Percentiles rank a stretch among this genome's conserved stretches.
Conservation (phyloP, 2,888 invertebrate species). For the Ganaspis brasiliensis region DNA sequence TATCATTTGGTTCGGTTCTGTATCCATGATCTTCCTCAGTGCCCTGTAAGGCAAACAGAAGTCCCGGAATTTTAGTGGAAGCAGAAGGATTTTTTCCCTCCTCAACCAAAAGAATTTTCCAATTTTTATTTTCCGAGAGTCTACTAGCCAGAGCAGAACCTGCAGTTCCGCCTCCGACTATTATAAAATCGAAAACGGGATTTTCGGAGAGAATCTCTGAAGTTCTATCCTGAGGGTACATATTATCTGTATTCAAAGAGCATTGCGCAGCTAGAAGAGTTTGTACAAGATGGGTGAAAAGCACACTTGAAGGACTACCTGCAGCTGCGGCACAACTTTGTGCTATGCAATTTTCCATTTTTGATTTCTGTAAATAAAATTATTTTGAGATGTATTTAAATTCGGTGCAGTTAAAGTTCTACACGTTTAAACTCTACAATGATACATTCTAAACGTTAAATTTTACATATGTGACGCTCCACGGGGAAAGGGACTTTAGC, state of each 20-base stretch:
- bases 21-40: conserved; percentile 81
- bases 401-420: no score
- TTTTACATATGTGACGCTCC: no score
- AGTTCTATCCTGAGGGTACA: conserved; percentile 83
- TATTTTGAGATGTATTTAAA: no score
- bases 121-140: conserved; percentile 79
- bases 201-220: conserved; percentile 75
- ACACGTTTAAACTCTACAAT: no score
- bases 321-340: conserved; percentile 62
- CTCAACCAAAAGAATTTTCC: conserved; percentile 82
- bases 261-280: conserved; percentile 84
- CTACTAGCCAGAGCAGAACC: conserved; percentile 82
- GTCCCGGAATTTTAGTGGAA: conserved; percentile 80
- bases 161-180: conserved; percentile 81
- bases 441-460: no score
- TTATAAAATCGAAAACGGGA: conserved; percentile 71
- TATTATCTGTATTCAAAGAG: conserved; percentile 81
- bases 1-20: conserved; percentile 80
- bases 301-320: conserved; percentile 77
- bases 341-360: conserved; percentile 69
- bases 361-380: not conserved
- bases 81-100: conserved; percentile 81
- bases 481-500: no score
- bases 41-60: conserved; percentile 71
- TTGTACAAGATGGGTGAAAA: conserved; percentile 84